A percentile compares a stretch with the other conserved stretches of the same genome.
Evolutionary conservation across 2,888 invertebrate species (phyloP).

Genomic region (Philaethria dido): DNA sequence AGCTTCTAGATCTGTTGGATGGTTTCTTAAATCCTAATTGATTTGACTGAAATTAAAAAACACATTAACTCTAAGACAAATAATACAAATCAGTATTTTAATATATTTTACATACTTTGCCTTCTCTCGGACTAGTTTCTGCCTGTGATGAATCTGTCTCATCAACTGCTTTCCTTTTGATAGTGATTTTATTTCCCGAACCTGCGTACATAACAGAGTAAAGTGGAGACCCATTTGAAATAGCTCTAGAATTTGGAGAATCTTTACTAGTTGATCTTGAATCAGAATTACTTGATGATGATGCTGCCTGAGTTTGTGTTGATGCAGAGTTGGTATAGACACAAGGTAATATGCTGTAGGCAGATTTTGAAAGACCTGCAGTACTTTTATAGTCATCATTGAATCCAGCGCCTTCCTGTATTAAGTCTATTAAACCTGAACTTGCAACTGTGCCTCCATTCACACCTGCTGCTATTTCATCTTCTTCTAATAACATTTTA

Average conservation of each 20-base stretch:
- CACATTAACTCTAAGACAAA: slow-evolving; percentile 41
- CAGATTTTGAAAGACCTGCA: slow-evolving; percentile 88
- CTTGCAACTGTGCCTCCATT: slow-evolving; percentile 80
- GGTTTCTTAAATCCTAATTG: slow-evolving; percentile 78
- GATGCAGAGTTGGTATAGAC: slow-evolving; percentile 87
- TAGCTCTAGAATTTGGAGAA: slow-evolving; percentile 69
- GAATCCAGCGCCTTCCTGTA: slow-evolving; percentile 91
- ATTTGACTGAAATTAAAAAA: slow-evolving; percentile 61
- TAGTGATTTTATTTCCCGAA: slow-evolving; percentile 92
- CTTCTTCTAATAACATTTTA: slow-evolving; percentile 83
- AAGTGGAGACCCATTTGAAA: slow-evolving; percentile 73
- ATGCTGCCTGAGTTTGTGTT: slow-evolving; percentile 71
- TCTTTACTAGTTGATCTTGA: slow-evolving; percentile 63
- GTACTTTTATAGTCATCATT: slow-evolving; percentile 89
- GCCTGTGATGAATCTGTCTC: slow-evolving; percentile 75
- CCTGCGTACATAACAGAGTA: slow-evolving; percentile 93
- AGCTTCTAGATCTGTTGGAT: slow-evolving; percentile 72
- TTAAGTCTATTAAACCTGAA: slow-evolving; percentile 87
- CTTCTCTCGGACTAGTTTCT: slow-evolving; percentile 68
- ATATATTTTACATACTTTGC: slow-evolving; percentile 61
- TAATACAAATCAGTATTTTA: neutral
- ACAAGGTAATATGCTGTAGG: slow-evolving; percentile 89
- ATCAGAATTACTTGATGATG: slow-evolving; percentile 64
- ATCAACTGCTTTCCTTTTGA: slow-evolving; percentile 89
- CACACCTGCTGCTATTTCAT: slow-evolving; percentile 77